Conservation (phyloP, 2,888 invertebrate species). For the Erynnis tages region DNA sequence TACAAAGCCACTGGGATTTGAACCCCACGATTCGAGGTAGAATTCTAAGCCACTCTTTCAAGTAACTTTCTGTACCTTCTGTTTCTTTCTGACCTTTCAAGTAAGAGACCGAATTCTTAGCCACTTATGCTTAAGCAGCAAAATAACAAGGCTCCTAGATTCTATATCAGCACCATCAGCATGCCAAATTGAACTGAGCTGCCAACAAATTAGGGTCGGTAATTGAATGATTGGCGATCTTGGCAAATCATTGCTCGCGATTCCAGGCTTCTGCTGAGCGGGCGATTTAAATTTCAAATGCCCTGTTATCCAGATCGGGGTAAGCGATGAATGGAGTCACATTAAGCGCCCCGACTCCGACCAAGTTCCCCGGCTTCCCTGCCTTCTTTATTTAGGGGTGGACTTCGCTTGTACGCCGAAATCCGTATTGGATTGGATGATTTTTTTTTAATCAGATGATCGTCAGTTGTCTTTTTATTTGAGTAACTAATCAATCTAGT, state of each 20-base stretch:
- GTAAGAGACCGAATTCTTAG: too few relatives aligned
- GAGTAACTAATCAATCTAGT: too few relatives aligned
- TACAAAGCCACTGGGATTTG: too few relatives aligned
- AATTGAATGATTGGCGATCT: slow-evolving; percentile 26
- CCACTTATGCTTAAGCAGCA: too few relatives aligned
- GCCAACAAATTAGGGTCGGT: slow-evolving; percentile 23
- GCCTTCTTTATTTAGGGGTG: neutral
- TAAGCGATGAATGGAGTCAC: slow-evolving; percentile 56
- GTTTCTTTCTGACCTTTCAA: too few relatives aligned
- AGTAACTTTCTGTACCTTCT: too few relatives aligned
- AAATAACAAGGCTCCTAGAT: slow-evolving; percentile 24
- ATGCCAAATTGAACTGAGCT: slow-evolving; percentile 4
- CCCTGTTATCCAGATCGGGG: slow-evolving; percentile 67
- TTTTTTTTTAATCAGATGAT: too few relatives aligned
- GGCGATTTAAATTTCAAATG: slow-evolving; percentile 77
- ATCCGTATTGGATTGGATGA: neutral
- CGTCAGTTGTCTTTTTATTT: too few relatives aligned
- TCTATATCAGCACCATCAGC: slow-evolving; percentile 5
- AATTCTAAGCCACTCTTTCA: too few relatives aligned
- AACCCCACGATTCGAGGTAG: too few relatives aligned
- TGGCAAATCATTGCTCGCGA: slow-evolving; percentile 50
- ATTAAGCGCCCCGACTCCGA: slow-evolving; percentile 35
- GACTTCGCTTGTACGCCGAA: neutral
- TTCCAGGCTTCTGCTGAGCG: slow-evolving; percentile 54
- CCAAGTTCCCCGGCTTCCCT: slow-evolving; percentile 16